Evolutionary conservation across 1,140 invertebrate species (phyloP), one percentile per base, ranked within the genome.

Genomic region (Zaprionus tsacasi): DNA sequence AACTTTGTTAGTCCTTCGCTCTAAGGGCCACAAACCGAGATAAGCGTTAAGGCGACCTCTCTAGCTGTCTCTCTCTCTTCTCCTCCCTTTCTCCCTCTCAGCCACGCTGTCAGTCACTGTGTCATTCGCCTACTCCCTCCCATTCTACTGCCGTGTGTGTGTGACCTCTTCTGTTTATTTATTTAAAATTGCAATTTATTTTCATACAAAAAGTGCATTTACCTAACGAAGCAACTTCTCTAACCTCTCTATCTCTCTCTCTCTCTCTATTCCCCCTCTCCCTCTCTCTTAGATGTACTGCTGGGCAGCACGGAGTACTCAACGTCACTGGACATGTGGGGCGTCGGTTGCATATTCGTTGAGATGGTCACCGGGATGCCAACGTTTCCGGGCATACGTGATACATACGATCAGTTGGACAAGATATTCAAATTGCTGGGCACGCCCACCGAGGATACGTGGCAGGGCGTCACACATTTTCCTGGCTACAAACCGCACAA

Each of bases 311-410:
- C 98, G 5, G 96, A 99, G 91, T 99, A 99, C 93, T 98, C 98
- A 21, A 98, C 98, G 63, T 97, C 96, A 40, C 93, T 97, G 79
- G 96, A 99, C 93, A 99, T 99, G 96, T 99, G 99, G 98, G 98
- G 98, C 64, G 98, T 99, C 56, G 98, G 98, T 27, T 99, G 98
- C 93, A 99, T 99, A 93, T 99, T 99, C 93, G 97, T 98, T 48
- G 98, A 99, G 93, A 99, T 99, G 97, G 95, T 99, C 71, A 98
- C 97, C 69, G 98, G 98, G n/a, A 95, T 97, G 91, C 98, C 98
- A 43, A 97, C 98, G 75, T 99, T 99, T 93, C 98, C 98, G 58
- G 98, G 98, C 64, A 97, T 98, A 85, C 95, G 98, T 86, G 98
- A 99, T 93, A 97, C 97, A 25, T 96, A 96, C 92, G 98, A 99